Percentiles rank a stretch among this genome's conserved stretches.
These are phyloP conservation scores for Metalampra italica DNA, from an alignment of 2,888 invertebrate genomes.

Conservation along the genomic window DNA sequence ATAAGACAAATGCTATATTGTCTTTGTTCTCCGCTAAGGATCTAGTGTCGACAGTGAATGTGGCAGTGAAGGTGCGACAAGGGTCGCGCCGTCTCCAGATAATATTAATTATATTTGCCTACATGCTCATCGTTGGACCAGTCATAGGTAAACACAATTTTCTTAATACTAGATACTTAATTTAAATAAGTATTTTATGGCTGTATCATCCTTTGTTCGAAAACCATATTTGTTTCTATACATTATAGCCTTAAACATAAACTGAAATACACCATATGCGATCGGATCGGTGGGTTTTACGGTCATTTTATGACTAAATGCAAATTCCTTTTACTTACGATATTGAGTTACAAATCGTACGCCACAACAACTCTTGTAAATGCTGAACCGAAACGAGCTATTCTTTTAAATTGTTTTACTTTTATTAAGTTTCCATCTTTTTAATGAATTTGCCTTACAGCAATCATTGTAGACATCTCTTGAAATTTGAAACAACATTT, in stretches of 20 bases:
- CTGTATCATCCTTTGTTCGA: constrained; percentile 1
- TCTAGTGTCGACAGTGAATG: constrained; percentile 67
- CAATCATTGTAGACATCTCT: no score
- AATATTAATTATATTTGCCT: constrained; percentile 61
- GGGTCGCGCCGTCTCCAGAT: constrained; percentile 61
- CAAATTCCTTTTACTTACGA: constrained; percentile 28
- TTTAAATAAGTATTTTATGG: constrained; percentile 5
- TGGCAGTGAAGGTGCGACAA: constrained; percentile 56
- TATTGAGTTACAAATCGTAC: constrained; percentile 7
- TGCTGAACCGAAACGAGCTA: constrained; percentile 4
- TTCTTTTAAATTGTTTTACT: background rate
- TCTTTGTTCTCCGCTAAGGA: constrained; percentile 59
- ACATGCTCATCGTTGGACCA: constrained; percentile 74
- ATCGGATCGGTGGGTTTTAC: constrained; percentile 45
- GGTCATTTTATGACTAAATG: constrained; percentile 49
- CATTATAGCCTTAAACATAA: constrained; percentile 23
- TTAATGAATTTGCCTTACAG: no score
- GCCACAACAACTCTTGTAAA: background rate
- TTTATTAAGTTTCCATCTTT: background rate
- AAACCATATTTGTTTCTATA: background rate
- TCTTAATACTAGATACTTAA: background rate
- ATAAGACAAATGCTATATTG: constrained; percentile 36
- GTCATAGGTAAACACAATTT: constrained; percentile 58
- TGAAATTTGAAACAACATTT: no score
- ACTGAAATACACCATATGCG: constrained; percentile 33